A percentile compares a stretch with the other conserved stretches of the same genome.
Conservation (phyloP, 1,140 invertebrate species). For the Cephus cinctus region DNA sequence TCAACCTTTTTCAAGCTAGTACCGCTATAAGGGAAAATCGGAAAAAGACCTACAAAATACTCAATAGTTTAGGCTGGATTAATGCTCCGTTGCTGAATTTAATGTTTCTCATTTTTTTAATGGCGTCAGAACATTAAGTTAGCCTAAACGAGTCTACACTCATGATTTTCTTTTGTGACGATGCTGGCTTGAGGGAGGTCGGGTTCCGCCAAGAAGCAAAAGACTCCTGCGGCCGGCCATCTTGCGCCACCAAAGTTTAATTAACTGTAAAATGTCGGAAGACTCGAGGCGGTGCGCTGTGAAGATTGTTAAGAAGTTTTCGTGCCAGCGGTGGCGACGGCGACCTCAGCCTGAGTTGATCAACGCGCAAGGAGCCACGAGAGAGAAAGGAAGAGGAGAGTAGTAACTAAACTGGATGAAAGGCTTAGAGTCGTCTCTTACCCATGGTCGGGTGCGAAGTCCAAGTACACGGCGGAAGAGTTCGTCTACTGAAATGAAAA, state of each 20-base stretch:
- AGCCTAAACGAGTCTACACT: too few species aligned
- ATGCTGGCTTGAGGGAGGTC: neutral
- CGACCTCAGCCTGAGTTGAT: neutral
- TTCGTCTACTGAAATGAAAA: too few species aligned
- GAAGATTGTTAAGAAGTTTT: conserved; percentile 23
- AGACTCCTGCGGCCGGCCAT: neutral
- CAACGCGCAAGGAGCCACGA: neutral
- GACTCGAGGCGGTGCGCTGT: neutral
- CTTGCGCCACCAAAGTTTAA: conserved; percentile 22
- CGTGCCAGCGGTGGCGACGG: neutral
- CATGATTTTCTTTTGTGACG: too few species aligned
- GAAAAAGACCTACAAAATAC: neutral
- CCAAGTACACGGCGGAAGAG: too few species aligned
- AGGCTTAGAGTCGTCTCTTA: too few species aligned
- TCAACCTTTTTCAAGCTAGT: too few species aligned
- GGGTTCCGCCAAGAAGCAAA: neutral
- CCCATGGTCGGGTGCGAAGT: too few species aligned
- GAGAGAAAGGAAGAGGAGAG: conserved; percentile 1
- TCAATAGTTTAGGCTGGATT: too few species aligned
- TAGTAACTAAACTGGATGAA: too few species aligned
- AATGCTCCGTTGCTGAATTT: too few species aligned
- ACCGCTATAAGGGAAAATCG: neutral
- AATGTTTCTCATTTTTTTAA: too few species aligned
- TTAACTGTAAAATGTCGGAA: conserved; percentile 20
- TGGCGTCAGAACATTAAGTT: too few species aligned